phyloP scores from a whole-genome alignment of 2,888 invertebrate species.

The Hirtodrosophila alboralis region DNA sequence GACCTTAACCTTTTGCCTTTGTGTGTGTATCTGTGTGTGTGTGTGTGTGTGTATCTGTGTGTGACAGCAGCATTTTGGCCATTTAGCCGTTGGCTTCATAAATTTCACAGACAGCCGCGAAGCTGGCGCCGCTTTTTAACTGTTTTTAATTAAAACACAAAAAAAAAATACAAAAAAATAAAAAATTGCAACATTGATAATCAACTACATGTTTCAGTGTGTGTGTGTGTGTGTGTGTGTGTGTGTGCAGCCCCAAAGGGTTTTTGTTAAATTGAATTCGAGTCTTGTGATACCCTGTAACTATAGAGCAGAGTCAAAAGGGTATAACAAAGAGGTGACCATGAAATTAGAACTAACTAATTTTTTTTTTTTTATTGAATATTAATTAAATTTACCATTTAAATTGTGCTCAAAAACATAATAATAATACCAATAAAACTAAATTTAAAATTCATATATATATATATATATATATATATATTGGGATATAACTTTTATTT shows the following conservation, averaged over 20 bases:
- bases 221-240: slow-evolving; percentile 9
- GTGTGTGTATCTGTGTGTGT: slow-evolving; percentile 10
- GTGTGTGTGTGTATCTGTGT: slow-evolving; percentile 36
- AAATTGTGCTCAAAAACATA: no score
- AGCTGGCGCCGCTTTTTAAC: slow-evolving; percentile 61
- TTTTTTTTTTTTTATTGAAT: no score
- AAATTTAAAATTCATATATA: no score
- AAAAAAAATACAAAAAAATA: no score
- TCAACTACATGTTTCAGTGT: slow-evolving; percentile 15
- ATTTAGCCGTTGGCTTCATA: slow-evolving; percentile 54
- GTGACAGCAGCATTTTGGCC: slow-evolving; percentile 55
- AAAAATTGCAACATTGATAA: slow-evolving; percentile 42
- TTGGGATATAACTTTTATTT: no score
- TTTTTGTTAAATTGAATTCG: slow-evolving; percentile 58
- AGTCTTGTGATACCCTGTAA: slow-evolving; percentile 17
- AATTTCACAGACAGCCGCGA: slow-evolving; percentile 59
- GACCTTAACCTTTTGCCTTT: slow-evolving; percentile 19
- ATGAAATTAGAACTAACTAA: no score
- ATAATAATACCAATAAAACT: no score
- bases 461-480: no score
- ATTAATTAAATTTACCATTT: no score
- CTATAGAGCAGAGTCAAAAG: no score
- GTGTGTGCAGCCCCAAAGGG: slow-evolving; percentile 24
- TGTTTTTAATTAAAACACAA: slow-evolving; percentile 75
- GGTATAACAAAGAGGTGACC: no score